Evolutionary conservation across 2,888 invertebrate genomes (phyloP).

Genomic region (Blastobasis lacticolella): DNA sequence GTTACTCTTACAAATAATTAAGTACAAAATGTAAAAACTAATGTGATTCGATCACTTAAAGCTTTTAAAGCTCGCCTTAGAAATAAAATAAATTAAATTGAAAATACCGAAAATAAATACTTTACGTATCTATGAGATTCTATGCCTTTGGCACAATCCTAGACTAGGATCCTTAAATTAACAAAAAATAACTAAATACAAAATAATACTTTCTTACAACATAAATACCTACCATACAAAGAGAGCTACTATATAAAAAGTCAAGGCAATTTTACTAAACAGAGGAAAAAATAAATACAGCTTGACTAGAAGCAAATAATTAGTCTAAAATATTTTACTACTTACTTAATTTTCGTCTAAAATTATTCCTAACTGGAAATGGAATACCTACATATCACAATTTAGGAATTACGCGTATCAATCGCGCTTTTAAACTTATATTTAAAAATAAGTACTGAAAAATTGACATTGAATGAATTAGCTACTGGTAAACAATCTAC

Average conservation of each 20-base stretch:
- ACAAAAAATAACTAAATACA: constrained; percentile 16
- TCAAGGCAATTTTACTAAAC: constrained; percentile 13
- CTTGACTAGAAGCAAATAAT: constrained; percentile 44
- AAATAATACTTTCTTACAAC: constrained; percentile 2
- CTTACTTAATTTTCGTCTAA: constrained; percentile 21
- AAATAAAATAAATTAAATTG: constrained; percentile 27
- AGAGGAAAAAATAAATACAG: constrained; percentile 18
- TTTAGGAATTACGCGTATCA: constrained; percentile 60
- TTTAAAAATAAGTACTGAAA: not conserved
- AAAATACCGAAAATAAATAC: constrained; percentile 15
- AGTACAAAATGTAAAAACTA: constrained; percentile 35
- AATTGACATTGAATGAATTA: no score
- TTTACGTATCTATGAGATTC: constrained; percentile 46
- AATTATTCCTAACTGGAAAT: constrained; percentile 36
- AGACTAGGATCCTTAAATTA: constrained; percentile 41
- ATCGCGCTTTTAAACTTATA: constrained; percentile 33
- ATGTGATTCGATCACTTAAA: constrained; percentile 52
- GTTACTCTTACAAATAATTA: constrained; percentile 25
- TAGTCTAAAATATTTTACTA: constrained; percentile 11
- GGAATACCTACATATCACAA: constrained; percentile 63
- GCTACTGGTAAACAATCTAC: no score
- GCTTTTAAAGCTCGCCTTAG: constrained; percentile 51
- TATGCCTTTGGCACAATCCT: constrained; percentile 60
- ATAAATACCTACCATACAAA: constrained; percentile 19
- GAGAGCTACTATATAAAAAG: constrained; percentile 33